Conservation (phyloP, 2,797 vertebrate genomes). For the Dallia pectoralis region DNA sequence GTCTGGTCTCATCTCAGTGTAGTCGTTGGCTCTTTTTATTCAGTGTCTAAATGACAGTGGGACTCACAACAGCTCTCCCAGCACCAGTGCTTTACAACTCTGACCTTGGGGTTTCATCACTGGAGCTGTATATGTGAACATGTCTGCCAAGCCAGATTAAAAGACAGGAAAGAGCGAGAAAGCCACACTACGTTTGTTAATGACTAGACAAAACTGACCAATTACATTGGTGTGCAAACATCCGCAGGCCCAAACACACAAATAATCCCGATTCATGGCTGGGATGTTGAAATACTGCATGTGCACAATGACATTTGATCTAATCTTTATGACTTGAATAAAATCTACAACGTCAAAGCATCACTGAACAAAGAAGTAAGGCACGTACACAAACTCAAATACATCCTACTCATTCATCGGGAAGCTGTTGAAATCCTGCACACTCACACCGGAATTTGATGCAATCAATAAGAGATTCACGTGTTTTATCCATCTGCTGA, state of each 20-base stretch:
- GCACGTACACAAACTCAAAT: too few species aligned
- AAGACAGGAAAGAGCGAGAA: constrained; percentile 29
- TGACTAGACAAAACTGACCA: background rate
- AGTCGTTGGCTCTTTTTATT: constrained; percentile 56
- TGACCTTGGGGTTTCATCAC: constrained; percentile 54
- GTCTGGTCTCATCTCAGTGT: constrained; percentile 51
- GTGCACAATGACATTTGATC: background rate
- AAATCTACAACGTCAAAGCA: background rate
- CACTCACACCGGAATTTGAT: too few species aligned
- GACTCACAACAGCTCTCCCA: constrained; percentile 55
- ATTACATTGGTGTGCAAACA: background rate
- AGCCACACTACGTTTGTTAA: background rate
- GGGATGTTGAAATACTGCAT: background rate
- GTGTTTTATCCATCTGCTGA: too few species aligned
- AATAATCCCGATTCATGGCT: background rate
- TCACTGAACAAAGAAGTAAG: too few species aligned
- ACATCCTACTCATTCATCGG: too few species aligned
- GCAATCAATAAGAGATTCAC: too few species aligned
- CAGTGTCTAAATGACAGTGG: constrained; percentile 58
- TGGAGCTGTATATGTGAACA: constrained; percentile 54
- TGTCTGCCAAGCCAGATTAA: constrained; percentile 58
- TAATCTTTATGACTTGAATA: background rate
- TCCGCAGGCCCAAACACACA: background rate
- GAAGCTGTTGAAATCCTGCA: too few species aligned
- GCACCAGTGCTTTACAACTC: constrained; percentile 53